Percentiles rank a stretch among this genome's conserved stretches.
Evolutionary conservation across 2,113 vertebrate species (phyloP).

Genomic region (Oxyura jamaicensis): DNA sequence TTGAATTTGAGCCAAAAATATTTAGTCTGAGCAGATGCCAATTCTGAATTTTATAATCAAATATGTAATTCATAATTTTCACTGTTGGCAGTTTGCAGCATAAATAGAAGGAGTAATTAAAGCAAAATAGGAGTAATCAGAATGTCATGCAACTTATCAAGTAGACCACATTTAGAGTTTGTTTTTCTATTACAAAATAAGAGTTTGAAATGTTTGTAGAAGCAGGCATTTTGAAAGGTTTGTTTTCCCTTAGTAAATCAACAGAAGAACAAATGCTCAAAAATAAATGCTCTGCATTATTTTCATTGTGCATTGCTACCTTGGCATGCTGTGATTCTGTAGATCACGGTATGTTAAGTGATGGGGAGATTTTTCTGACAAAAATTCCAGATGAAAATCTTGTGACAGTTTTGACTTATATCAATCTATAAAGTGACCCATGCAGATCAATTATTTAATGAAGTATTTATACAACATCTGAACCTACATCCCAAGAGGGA

Average conservation of each 20-base stretch:
- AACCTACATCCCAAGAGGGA: neutral
- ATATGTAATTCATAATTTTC: conserved; percentile 17
- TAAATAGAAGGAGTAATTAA: neutral
- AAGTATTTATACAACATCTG: neutral
- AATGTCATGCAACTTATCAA: neutral
- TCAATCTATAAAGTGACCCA: neutral
- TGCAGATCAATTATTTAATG: neutral
- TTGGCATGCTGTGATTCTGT: neutral
- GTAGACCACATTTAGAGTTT: neutral
- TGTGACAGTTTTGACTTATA: neutral
- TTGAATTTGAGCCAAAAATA: neutral
- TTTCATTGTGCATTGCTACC: neutral
- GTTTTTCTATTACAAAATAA: neutral
- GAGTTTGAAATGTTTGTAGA: neutral
- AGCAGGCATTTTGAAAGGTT: neutral
- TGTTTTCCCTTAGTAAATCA: neutral
- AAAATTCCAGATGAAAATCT: neutral
- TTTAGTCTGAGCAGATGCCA: neutral
- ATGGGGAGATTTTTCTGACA: neutral
- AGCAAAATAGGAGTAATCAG: conserved; percentile 3
- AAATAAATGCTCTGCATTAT: neutral
- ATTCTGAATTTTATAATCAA: neutral
- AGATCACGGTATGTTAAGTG: neutral
- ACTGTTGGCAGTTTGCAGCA: neutral
- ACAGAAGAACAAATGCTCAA: neutral